Evolutionary conservation across 2,888 invertebrate species (phyloP).

Genomic region (Rhingia campestris): DNA sequence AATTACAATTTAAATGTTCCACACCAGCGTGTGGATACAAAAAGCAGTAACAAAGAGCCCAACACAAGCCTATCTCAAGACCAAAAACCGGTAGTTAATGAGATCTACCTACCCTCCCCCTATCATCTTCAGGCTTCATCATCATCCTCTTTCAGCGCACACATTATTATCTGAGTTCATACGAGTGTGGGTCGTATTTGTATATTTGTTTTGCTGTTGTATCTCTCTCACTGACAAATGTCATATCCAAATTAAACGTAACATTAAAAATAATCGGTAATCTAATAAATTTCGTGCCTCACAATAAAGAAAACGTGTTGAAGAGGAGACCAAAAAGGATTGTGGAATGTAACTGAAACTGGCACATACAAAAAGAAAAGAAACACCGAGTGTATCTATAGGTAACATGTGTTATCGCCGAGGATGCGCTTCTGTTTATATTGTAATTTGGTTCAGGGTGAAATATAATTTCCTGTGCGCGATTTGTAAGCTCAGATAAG

Average conservation of each 20-base stretch:
- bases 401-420: conserved; percentile 42
- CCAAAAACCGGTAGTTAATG: conserved; percentile 73
- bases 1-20: conserved; percentile 73
- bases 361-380: no score
- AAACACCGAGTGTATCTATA: background rate
- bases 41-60: conserved; percentile 36
- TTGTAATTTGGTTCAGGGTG: conserved; percentile 51
- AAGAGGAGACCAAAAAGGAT: conserved; percentile 25
- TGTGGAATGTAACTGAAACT: conserved; percentile 61
- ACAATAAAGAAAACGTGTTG: conserved; percentile 44
- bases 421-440: conserved; percentile 71
- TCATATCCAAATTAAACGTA: conserved; percentile 72
- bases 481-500: conserved; percentile 68
- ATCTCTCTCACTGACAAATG: conserved; percentile 56
- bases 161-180: background rate
- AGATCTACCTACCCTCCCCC: conserved; percentile 28
- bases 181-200: conserved; percentile 52
- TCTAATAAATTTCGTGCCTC: conserved; percentile 67
- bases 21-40: background rate
- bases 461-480: conserved; percentile 64
- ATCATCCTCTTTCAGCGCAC: conserved; percentile 9
- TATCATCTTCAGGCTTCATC: background rate
- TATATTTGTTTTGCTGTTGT: conserved; percentile 25
- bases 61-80: conserved; percentile 20
- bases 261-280: conserved; percentile 67